Percentiles rank a stretch among this genome's conserved stretches.
Evolutionary conservation across 2,888 invertebrate genomes (phyloP).

Genomic region (Lasioglossum oenotherae): DNA sequence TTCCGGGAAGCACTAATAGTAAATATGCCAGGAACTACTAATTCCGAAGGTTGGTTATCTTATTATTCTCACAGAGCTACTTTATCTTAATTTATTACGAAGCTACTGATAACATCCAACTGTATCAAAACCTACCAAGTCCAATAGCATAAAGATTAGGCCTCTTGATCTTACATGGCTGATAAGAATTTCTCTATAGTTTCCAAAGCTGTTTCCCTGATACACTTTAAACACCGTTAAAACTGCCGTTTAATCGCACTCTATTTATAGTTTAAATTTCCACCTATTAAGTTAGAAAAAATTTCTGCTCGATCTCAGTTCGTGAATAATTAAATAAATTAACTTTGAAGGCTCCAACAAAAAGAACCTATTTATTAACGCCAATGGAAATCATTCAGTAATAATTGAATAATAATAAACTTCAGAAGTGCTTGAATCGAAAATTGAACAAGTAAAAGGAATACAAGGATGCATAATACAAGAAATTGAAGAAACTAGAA

Average conservation of each 20-base stretch:
- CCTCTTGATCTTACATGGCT: slow-evolving; percentile 8
- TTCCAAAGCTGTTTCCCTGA: background rate
- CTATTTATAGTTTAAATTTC: background rate
- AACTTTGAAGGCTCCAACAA: background rate
- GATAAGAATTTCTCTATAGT: slow-evolving; percentile 7
- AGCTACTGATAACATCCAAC: slow-evolving; percentile 11
- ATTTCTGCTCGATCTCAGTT: background rate
- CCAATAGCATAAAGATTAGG: slow-evolving; percentile 15
- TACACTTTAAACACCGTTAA: background rate
- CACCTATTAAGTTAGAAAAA: background rate
- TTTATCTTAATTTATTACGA: slow-evolving; percentile 21
- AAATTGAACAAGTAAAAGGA: too few relatives aligned
- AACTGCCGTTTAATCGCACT: background rate
- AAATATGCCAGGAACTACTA: background rate
- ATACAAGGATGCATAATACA: too few relatives aligned
- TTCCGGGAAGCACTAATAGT: slow-evolving; percentile 1
- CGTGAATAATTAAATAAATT: background rate
- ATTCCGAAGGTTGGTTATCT: background rate
- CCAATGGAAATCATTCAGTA: background rate
- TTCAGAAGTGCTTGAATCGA: background rate
- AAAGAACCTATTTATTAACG: background rate
- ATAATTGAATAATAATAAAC: background rate
- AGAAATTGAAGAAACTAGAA: too few relatives aligned
- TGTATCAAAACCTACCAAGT: background rate
- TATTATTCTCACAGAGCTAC: background rate